Conservation (phyloP, 2,888 invertebrate genomes). For the Drosophila tanythrix region DNA sequence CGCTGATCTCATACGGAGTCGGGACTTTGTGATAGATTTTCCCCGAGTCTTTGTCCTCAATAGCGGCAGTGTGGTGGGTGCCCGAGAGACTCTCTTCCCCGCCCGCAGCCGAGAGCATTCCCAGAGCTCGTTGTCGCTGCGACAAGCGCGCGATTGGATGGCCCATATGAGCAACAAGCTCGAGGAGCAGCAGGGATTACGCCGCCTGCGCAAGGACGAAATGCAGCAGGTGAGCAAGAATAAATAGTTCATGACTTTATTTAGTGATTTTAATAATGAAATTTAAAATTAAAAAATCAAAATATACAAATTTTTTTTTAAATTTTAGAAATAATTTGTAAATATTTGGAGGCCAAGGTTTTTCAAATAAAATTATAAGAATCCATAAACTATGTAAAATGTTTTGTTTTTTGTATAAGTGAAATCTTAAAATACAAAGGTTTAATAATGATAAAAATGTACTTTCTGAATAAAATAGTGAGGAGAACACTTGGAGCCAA, state of each 20-base stretch:
- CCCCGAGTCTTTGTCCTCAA: constrained; percentile 80
- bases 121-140: constrained; percentile 82
- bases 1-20: constrained; percentile 77
- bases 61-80: constrained; percentile 68
- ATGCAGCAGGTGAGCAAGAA: constrained; percentile 74
- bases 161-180: constrained; percentile 79
- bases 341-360: too few species aligned
- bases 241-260: background rate
- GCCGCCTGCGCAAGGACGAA: constrained; percentile 71
- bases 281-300: too few species aligned
- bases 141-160: constrained; percentile 76
- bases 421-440: too few species aligned
- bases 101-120: constrained; percentile 81
- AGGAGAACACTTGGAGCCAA: too few species aligned
- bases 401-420: too few species aligned
- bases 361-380: too few species aligned
- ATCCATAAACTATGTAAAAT: too few species aligned
- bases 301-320: too few species aligned
- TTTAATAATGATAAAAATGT: too few species aligned
- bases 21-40: constrained; percentile 82
- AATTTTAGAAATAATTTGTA: too few species aligned
- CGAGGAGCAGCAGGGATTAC: constrained; percentile 80
- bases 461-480: too few species aligned
- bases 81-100: constrained; percentile 72
- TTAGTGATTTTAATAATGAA: background rate